Conservation (phyloP, 2,888 invertebrate genomes). For the Clusia tigrina region DNA sequence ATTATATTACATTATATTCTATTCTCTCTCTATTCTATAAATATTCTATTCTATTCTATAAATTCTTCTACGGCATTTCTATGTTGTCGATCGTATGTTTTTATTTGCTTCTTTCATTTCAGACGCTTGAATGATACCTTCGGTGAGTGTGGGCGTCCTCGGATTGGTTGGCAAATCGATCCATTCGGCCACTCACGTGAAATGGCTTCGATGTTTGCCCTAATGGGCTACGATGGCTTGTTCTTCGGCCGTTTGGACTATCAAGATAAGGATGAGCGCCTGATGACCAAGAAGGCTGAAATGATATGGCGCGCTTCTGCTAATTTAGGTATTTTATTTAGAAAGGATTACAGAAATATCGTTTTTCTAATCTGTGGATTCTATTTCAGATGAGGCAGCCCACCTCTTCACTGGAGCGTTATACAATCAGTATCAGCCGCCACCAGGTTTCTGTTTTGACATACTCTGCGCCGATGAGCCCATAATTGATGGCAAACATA, state of each 20-base stretch:
- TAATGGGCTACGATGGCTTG: conserved; percentile 89
- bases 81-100: not conserved
- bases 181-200: conserved; percentile 89
- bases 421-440: conserved; percentile 84
- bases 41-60: not conserved
- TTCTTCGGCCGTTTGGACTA: conserved; percentile 89
- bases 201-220: conserved; percentile 80
- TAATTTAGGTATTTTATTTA: conserved; percentile 70
- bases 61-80: not conserved
- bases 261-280: conserved; percentile 76
- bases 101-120: conserved; percentile 16
- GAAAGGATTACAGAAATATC: too few species aligned
- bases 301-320: conserved; percentile 84
- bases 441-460: conserved; percentile 93
- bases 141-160: conserved; percentile 78
- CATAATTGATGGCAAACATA: conserved; percentile 80
- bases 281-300: conserved; percentile 73
- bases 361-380: not conserved
- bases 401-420: conserved; percentile 85
- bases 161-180: conserved; percentile 86
- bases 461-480: conserved; percentile 84
- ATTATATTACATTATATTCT: too few species aligned
- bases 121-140: conserved; percentile 74
- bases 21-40: too few species aligned
- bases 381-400: conserved; percentile 35